Conservation (phyloP, 2,888 invertebrate genomes). For the Mythimna impura region DNA sequence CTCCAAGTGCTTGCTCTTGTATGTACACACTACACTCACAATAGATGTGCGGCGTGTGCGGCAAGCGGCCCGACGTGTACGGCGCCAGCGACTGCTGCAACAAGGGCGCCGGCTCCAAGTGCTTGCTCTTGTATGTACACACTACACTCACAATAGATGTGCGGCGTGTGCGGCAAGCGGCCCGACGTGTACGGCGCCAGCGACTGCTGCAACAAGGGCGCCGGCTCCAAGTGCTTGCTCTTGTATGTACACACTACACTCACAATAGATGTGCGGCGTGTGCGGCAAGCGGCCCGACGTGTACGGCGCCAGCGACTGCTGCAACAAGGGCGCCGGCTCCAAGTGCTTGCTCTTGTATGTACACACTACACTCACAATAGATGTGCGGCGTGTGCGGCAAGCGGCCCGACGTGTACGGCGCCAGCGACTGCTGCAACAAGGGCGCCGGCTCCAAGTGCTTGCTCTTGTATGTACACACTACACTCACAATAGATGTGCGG, state of each 20-base stretch:
- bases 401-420: conserved; percentile 95
- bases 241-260: conserved; percentile 88
- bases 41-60: conserved; percentile 97
- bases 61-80: conserved; percentile 96
- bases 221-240: conserved; percentile 95
- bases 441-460: conserved; percentile 95
- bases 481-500: conserved; percentile 92
- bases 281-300: conserved; percentile 97
- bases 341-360: conserved; percentile 94
- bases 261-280: conserved; percentile 94
- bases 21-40: conserved; percentile 57
- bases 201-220: conserved; percentile 96
- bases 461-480: conserved; percentile 91
- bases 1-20: conserved; percentile 95
- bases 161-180: conserved; percentile 97
- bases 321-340: conserved; percentile 96
- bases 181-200: conserved; percentile 95
- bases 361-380: background rate
- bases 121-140: conserved; percentile 93
- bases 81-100: conserved; percentile 96
- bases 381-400: conserved; percentile 97
- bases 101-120: conserved; percentile 95
- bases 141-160: conserved; percentile 84
- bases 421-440: conserved; percentile 96
- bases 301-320: conserved; percentile 95